phyloP scores from a whole-genome alignment of 2,113 vertebrate species.

The Chascanopsetta lugubris region DNA sequence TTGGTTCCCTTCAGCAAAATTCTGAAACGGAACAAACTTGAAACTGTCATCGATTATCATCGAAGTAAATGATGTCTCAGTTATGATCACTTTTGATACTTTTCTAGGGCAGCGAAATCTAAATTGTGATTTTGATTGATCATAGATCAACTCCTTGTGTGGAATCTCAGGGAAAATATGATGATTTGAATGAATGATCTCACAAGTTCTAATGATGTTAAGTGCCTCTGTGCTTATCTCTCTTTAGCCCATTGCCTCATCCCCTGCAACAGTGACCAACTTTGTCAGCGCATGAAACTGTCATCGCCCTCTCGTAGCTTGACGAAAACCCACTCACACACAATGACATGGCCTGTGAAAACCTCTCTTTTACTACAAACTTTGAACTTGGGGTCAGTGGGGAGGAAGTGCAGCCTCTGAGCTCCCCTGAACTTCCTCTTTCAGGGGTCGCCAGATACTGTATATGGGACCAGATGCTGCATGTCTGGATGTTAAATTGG shows the following conservation, averaged over 20 bases:
- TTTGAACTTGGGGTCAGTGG: conserved; percentile 25
- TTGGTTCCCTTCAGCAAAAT: too few species aligned
- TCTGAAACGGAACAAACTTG: too few species aligned
- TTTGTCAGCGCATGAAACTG: not conserved
- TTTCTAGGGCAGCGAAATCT: too few species aligned
- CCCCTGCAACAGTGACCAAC: too few species aligned
- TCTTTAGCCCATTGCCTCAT: too few species aligned
- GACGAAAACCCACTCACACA: not conserved
- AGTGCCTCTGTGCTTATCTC: not conserved
- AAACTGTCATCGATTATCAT: not conserved
- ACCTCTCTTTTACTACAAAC: not conserved
- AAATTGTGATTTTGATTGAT: not conserved
- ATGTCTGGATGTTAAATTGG: conserved; percentile 64
- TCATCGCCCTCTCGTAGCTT: not conserved
- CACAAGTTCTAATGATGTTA: not conserved
- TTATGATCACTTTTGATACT: too few species aligned
- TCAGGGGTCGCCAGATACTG: too few species aligned
- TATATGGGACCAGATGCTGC: conserved; percentile 49
- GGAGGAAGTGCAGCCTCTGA: conserved; percentile 22
- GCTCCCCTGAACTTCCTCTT: conserved; percentile 14
- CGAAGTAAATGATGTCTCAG: not conserved
- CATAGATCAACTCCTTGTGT: not conserved
- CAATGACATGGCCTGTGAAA: conserved; percentile 10
- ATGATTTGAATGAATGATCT: not conserved
- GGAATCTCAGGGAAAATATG: conserved; percentile 4